Evolutionary conservation across 2,113 vertebrate species (phyloP).

Genomic region (Polypterus bichir): DNA sequence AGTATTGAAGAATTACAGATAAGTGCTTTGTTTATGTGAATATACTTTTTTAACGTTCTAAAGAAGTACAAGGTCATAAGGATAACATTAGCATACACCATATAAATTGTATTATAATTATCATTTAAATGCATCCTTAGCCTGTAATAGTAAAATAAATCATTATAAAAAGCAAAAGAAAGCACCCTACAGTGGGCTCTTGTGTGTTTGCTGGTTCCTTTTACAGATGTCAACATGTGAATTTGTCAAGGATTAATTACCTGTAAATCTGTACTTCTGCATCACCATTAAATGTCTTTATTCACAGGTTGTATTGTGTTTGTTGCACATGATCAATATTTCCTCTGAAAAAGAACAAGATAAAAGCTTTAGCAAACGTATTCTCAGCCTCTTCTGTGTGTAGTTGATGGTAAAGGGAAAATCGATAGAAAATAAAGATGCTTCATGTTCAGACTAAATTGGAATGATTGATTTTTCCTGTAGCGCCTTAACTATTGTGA

Average conservation of each 20-base stretch:
- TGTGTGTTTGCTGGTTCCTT: not conserved
- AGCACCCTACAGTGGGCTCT: too few relatives aligned
- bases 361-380: conserved; percentile 3
- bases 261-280: conserved; percentile 3
- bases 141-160: too few relatives aligned
- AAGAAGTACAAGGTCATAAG: too few relatives aligned
- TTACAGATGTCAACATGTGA: not conserved
- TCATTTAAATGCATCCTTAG: too few relatives aligned
- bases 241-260: conserved; percentile 1
- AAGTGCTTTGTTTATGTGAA: too few relatives aligned
- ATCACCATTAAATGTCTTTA: conserved; percentile 2
- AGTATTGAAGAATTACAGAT: too few relatives aligned
- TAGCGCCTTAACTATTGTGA: not conserved
- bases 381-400: not conserved
- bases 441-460: conserved; percentile 3
- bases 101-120: too few relatives aligned
- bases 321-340: not conserved
- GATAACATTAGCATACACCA: too few relatives aligned
- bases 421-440: conserved; percentile 5
- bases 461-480: conserved; percentile 5
- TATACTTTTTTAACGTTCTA: too few relatives aligned
- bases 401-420: conserved; percentile 6
- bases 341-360: not conserved
- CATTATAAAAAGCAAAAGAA: too few relatives aligned
- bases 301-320: not conserved